Conservation (phyloP, 2,888 invertebrate genomes). For the Phrixothrix hirtus region DNA sequence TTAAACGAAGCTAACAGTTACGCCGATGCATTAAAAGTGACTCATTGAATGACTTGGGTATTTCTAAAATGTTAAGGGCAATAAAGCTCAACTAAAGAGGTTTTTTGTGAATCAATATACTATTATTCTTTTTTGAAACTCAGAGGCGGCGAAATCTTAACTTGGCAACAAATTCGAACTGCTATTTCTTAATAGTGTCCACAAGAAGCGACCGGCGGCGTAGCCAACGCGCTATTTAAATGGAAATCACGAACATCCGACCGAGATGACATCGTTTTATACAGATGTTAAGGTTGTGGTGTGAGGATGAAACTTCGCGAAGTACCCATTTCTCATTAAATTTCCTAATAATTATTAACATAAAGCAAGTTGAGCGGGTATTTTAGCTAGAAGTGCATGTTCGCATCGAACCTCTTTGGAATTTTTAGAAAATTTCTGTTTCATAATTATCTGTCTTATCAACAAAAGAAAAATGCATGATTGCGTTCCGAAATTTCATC, state of each 20-base stretch:
- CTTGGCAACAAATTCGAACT: conserved; percentile 35
- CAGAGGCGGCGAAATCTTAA: conserved; percentile 16
- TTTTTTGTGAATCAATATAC: conserved; percentile 11
- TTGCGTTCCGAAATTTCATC: too few relatives aligned
- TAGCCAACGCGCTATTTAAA: conserved; percentile 38
- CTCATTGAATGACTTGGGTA: conserved; percentile 7
- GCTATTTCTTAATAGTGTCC: conserved; percentile 39
- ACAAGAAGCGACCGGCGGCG: conserved; percentile 37
- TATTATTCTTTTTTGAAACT: conserved; percentile 16
- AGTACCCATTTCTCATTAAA: conserved; percentile 6
- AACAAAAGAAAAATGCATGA: too few relatives aligned
- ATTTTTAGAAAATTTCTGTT: too few relatives aligned
- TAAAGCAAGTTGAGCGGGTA: too few relatives aligned
- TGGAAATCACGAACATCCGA: conserved; percentile 36
- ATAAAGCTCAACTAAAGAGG: conserved; percentile 14
- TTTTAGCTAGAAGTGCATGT: too few relatives aligned
- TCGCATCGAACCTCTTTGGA: too few relatives aligned
- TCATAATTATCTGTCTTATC: too few relatives aligned
- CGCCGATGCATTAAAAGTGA: not conserved
- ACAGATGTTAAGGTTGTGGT: conserved; percentile 31
- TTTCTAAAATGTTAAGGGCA: conserved; percentile 10
- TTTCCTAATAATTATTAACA: conserved; percentile 12
- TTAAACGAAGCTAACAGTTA: not conserved
- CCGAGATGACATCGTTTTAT: conserved; percentile 33
- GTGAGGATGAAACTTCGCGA: conserved; percentile 13